Evolutionary conservation across 2,888 invertebrate genomes (phyloP).

Genomic region (Orchesella flavescens): DNA sequence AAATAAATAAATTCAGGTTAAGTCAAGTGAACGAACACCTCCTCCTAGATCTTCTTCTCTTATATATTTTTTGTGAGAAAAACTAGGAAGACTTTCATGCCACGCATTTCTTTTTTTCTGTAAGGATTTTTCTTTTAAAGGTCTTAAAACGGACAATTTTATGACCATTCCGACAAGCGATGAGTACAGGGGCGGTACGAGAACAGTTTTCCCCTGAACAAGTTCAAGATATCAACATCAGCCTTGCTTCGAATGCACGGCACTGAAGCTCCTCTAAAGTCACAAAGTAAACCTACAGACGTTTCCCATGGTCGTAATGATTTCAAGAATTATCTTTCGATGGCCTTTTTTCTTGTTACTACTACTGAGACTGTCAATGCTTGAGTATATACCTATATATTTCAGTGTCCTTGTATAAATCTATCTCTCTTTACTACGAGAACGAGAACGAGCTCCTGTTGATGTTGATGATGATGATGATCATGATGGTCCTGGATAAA

Average conservation of each 20-base stretch:
- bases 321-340: constrained; percentile 47
- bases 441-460: constrained; percentile 11
- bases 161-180: constrained; percentile 47
- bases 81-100: not conserved
- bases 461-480: constrained; percentile 32
- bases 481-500: constrained; percentile 44
- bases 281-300: constrained; percentile 35
- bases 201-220: not conserved
- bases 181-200: constrained; percentile 40
- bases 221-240: no score
- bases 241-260: no score
- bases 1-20: constrained; percentile 58
- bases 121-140: not conserved
- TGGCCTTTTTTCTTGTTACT: constrained; percentile 4
- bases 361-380: no score
- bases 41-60: not conserved
- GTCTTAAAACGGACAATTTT: constrained; percentile 44
- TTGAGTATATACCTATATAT: not conserved
- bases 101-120: not conserved
- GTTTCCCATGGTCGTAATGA: constrained; percentile 50
- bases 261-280: constrained; percentile 2
- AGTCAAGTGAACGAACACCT: constrained; percentile 33
- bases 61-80: not conserved
- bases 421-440: not conserved
- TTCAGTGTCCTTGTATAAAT: not conserved